Base-by-base conservation (phyloP, 2,113 vertebrate species). In the Ardeotis arabs region DNA sequence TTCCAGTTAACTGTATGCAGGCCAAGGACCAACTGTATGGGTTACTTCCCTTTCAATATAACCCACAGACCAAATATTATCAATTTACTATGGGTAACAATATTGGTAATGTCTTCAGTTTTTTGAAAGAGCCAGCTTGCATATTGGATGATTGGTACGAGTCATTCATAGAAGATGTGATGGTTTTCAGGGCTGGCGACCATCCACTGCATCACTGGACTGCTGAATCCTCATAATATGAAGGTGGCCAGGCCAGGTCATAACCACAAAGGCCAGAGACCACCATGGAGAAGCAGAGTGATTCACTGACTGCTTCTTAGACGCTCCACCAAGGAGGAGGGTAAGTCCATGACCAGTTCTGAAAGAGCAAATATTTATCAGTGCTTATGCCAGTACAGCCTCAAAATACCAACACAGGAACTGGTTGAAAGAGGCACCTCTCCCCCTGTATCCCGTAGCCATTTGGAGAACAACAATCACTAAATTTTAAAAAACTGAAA, bases 181-280 rank as follows among this genome's bases (percentile, higher is more conserved):
- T 14, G 35, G 14, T 74, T 70, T 70, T 35, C 39, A 50, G 76
- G 41, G 29, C n/a, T 73, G 60, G 29, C 1, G 7, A 94, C 33
- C 55, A 77, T 13, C 56, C 53, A n/a, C 20, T 1, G 3, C 49
- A n/a, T n/a, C 55, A 2, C 59, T 29, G 87, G 12, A 9, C 64
- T 41, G 24, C 60, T 85, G 87, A 73, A 68, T 44, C 33, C 63
- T 88, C 45, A 0, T 8, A 53, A 35, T 14, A 68, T 0, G 0
- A 56, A 60, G 35, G 37, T 5, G 4, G 37, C 49, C 68, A 73
- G 53, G 58, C 53, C 56, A 55, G 77, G 33, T 25, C 0, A 0
- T 18, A 70, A 83, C 45, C 79, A 58, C 79, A 45, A 77, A 76
- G 37, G 37, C 24, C 67, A 47, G 27, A 87, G 56, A 69, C 73